phyloP scores from a whole-genome alignment of 2,888 invertebrate species.

The Orthosia gracilis region DNA sequence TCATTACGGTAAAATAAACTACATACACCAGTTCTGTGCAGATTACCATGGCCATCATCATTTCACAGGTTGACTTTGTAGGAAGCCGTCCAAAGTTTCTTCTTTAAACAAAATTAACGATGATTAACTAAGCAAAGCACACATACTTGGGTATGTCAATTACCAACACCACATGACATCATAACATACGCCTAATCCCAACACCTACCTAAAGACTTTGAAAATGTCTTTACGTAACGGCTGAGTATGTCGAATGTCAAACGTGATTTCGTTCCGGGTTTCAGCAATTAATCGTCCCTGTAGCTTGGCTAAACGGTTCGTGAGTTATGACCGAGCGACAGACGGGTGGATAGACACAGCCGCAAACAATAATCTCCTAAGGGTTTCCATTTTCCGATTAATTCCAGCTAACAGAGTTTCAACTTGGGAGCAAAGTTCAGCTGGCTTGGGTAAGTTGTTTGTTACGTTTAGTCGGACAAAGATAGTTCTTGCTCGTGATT shows the following conservation, averaged over 20 bases:
- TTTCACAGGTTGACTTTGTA: too few relatives aligned
- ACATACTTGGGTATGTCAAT: not conserved
- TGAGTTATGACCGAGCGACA: slow-evolving; percentile 66
- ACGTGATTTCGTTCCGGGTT: slow-evolving; percentile 57
- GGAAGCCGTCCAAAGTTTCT: too few relatives aligned
- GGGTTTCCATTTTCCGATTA: slow-evolving; percentile 59
- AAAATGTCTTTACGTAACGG: slow-evolving; percentile 42
- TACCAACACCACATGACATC: not conserved
- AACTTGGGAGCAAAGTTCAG: slow-evolving; percentile 29
- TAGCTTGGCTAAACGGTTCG: slow-evolving; percentile 55
- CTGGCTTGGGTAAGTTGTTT: slow-evolving; percentile 24
- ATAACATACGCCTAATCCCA: not conserved
- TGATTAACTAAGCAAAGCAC: too few relatives aligned
- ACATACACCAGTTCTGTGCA: too few relatives aligned
- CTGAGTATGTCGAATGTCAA: slow-evolving; percentile 45
- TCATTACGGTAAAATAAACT: not conserved
- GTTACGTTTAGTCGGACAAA: slow-evolving; percentile 11
- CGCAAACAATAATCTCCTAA: slow-evolving; percentile 61
- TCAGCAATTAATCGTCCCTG: slow-evolving; percentile 61
- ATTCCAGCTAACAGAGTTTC: slow-evolving; percentile 39
- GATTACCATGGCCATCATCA: too few relatives aligned
- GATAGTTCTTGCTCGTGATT: slow-evolving; percentile 12
- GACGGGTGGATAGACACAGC: slow-evolving; percentile 48
- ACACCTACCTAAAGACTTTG: slow-evolving; percentile 8
- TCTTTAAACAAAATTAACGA: too few relatives aligned